A percentile compares a stretch with the other conserved stretches of the same genome.
Conservation (phyloP, 2,797 vertebrate genomes). For the Myotis daubentonii region DNA sequence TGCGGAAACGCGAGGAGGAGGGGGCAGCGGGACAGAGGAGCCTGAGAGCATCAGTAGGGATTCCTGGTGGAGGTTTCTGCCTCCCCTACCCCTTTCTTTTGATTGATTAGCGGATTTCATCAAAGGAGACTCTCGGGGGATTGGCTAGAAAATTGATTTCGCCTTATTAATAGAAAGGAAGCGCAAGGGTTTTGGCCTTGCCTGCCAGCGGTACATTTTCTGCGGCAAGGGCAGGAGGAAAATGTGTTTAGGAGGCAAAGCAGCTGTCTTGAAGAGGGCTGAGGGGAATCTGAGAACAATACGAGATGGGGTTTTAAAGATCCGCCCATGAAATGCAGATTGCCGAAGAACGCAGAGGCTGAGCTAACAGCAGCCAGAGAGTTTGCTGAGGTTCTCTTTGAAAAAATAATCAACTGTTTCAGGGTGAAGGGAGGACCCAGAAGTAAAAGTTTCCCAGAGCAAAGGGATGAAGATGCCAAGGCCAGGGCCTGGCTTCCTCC, state of each 20-base stretch:
- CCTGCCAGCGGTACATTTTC: conserved; percentile 49
- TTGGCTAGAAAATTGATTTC: conserved; percentile 78
- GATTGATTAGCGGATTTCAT: conserved; percentile 77
- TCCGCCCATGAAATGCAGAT: conserved; percentile 68
- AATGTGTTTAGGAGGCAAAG: conserved; percentile 63
- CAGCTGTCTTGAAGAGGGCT: conserved; percentile 66
- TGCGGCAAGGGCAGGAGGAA: conserved; percentile 61
- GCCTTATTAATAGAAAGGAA: conserved; percentile 74
- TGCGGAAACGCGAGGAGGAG: conserved; percentile 6
- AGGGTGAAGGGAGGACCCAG: neutral
- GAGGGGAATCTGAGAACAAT: conserved; percentile 85
- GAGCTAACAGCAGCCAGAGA: conserved; percentile 54
- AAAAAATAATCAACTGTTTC: conserved; percentile 47
- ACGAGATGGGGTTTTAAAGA: conserved; percentile 78
- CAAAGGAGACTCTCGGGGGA: conserved; percentile 71
- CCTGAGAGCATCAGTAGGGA: conserved; percentile 34
- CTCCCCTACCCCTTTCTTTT: conserved; percentile 6
- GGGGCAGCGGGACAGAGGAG: conserved; percentile 59
- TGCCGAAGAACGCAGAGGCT: conserved; percentile 51
- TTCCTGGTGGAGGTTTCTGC: neutral
- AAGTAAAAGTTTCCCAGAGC: conserved; percentile 64
- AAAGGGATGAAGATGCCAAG: conserved; percentile 1
- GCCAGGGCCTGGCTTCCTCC: neutral
- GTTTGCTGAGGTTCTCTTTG: conserved; percentile 62
- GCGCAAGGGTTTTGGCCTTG: conserved; percentile 40